Base-by-base conservation (phyloP, 2,113 vertebrate species). In the Megaleporinus macrocephalus region DNA sequence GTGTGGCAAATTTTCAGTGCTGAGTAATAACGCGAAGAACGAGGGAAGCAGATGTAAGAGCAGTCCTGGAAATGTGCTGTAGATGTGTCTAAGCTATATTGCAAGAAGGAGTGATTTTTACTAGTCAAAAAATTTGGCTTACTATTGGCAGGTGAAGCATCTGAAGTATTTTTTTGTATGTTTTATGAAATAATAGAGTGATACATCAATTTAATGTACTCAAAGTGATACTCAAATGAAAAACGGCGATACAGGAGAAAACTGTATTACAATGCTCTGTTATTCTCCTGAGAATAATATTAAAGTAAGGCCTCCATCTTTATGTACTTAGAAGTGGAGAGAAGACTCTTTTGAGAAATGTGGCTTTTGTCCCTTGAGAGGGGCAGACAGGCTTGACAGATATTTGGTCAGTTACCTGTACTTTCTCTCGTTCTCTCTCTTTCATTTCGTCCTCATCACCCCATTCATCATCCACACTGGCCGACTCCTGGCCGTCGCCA, bases 381-480 rank as follows among this genome's bases (percentile, higher is more conserved):
- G 36, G n/a, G 15, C 57, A 51, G 7, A 11, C 53, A 53, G 47
- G 36, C 72, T 59, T 72, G 62, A 73, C 53, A 47, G 79, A 77
- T 85, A 69, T 81, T 74, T 78, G 55, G 36, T 49, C 59, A 41
- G 65, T 77, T 77, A 73, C 51, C 53, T 47, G 27, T 62, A 69
- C 70, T 44, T 79, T 57, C 13, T 81, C 29, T 27, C 30, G 57
- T 18, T 47, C 59, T 69, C 30, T 80, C 30, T 76, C 65, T 81
- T 63, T 71, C 73, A 59, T n/a, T 63, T 14, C n/a, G 13, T 78
- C 59, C 20, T 66, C 76, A 79, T 74, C 71, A 61, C 51, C 71
- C 59, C 82, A 82, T 84, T 85, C 73, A 84, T 81, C 80, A 84
- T 87, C 79, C 41, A 16, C 62, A 57, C 41, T 30, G 30, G 75